phyloP scores from a whole-genome alignment of 2,113 vertebrate species.

The Hemiscyllium ocellatum region DNA sequence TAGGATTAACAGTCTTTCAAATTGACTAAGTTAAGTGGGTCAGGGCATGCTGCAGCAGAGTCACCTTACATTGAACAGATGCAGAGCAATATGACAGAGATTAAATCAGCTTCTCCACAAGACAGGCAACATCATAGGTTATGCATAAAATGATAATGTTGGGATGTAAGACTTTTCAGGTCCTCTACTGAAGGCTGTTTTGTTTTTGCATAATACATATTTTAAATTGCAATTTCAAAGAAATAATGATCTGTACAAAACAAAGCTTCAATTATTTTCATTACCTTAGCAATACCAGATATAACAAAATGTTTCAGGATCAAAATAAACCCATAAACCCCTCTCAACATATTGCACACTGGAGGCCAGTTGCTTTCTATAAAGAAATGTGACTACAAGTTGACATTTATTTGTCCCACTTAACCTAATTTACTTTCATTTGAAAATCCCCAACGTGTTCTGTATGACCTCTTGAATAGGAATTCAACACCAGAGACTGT shows the following conservation, averaged over 20 bases:
- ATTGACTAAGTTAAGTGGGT: slow-evolving; percentile 20
- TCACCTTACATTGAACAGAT: slow-evolving; percentile 76
- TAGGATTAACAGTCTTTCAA: neutral
- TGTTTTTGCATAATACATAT: neutral
- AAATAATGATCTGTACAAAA: neutral
- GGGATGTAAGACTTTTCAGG: neutral
- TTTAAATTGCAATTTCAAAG: neutral
- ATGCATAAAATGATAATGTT: slow-evolving; percentile 14
- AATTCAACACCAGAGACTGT: neutral
- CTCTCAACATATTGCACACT: neutral
- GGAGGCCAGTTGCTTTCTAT: neutral
- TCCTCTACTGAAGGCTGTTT: neutral
- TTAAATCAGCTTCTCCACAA: slow-evolving; percentile 70
- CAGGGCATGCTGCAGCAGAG: slow-evolving; percentile 46
- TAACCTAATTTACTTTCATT: slow-evolving; percentile 18
- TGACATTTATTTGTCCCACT: slow-evolving; percentile 10
- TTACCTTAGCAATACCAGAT: slow-evolving; percentile 8
- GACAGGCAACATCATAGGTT: slow-evolving; percentile 47
- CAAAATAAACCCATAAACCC: neutral
- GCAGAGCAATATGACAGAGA: slow-evolving; percentile 68
- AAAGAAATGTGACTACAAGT: neutral
- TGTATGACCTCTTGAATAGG: neutral
- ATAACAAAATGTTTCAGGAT: slow-evolving; percentile 8
- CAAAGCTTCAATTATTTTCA: neutral
- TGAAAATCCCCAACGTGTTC: neutral